phyloP scores from a whole-genome alignment of 1,140 invertebrate species.

The Lysiphlebus fabarum region DNA sequence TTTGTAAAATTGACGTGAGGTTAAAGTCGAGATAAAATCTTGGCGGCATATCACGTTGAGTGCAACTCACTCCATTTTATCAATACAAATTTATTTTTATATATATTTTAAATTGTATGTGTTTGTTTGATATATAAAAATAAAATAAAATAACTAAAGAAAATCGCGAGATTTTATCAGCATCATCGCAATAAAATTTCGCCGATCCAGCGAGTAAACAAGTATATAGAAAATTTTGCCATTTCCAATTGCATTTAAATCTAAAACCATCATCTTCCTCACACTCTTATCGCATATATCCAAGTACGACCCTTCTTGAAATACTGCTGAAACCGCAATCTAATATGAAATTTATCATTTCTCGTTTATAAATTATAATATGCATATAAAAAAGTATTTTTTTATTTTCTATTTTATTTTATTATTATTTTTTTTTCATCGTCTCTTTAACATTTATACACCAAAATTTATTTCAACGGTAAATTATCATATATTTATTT shows the following conservation, averaged over 20 bases:
- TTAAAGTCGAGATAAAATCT: slow-evolving; percentile 17
- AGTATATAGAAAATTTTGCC: slow-evolving; percentile 26
- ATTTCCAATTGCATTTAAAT: slow-evolving; percentile 10
- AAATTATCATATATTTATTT: no score
- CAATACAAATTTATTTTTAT: not conserved
- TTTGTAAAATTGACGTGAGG: slow-evolving; percentile 1
- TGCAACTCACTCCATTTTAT: not conserved
- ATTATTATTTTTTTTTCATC: no score
- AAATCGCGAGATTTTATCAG: slow-evolving; percentile 19
- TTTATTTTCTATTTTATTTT: no score
- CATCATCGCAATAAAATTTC: slow-evolving; percentile 26
- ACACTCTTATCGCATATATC: no score
- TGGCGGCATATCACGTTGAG: slow-evolving; percentile 4
- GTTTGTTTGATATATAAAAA: not conserved
- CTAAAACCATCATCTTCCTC: no score
- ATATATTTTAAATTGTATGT: not conserved
- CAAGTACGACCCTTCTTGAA: slow-evolving; percentile 1
- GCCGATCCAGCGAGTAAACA: slow-evolving; percentile 32
- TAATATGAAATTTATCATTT: slow-evolving; percentile 23
- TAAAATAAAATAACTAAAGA: not conserved
- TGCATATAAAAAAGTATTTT: no score
- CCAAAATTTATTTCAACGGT: no score
- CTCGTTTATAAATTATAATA: no score
- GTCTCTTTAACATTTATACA: no score
- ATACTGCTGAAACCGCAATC: slow-evolving; percentile 21